A percentile compares a stretch with the other conserved stretches of the same genome.
These are phyloP conservation scores for Regulus satrapa DNA, from an alignment of 2,113 vertebrate species.

Conservation along the genomic window DNA sequence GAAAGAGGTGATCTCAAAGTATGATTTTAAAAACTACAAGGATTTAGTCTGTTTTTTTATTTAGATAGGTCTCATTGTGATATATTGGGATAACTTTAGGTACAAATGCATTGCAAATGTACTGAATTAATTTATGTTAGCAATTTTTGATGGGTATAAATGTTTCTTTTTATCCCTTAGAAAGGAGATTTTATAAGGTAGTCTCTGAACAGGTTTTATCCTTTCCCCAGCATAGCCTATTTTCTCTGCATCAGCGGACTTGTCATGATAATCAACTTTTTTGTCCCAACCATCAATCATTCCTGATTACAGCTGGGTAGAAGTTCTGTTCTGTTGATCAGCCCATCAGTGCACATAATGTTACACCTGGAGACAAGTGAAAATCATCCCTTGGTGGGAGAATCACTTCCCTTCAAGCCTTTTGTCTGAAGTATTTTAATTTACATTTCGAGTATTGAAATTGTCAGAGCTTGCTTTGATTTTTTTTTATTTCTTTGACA, in stretches of 20 bases:
- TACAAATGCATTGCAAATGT: background rate
- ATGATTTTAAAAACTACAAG: background rate
- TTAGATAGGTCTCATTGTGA: background rate
- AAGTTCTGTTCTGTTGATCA: conserved; percentile 77
- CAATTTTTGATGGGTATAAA: background rate
- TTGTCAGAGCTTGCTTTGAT: conserved; percentile 44
- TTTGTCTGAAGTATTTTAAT: conserved; percentile 61
- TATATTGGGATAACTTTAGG: background rate
- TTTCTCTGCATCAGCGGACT: conserved; percentile 74
- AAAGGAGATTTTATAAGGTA: conserved; percentile 56
- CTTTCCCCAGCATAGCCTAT: conserved; percentile 74
- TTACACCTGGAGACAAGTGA: conserved; percentile 75
- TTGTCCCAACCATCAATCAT: conserved; percentile 80
- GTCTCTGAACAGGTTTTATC: conserved; percentile 60
- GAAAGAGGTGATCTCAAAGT: background rate
- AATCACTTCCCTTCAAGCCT: conserved; percentile 60
- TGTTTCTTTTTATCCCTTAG: conserved; percentile 43
- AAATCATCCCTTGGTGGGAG: conserved; percentile 63
- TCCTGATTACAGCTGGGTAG: conserved; percentile 73
- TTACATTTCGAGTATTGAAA: conserved; percentile 54
- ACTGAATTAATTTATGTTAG: background rate
- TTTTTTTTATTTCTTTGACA: conserved; percentile 12
- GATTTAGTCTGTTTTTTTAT: background rate
- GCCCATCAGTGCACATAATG: conserved; percentile 76
- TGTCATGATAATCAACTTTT: conserved; percentile 81